These are phyloP conservation scores for Sipha flava DNA, from an alignment of 1,140 invertebrate genomes.

Conservation along the genomic window DNA sequence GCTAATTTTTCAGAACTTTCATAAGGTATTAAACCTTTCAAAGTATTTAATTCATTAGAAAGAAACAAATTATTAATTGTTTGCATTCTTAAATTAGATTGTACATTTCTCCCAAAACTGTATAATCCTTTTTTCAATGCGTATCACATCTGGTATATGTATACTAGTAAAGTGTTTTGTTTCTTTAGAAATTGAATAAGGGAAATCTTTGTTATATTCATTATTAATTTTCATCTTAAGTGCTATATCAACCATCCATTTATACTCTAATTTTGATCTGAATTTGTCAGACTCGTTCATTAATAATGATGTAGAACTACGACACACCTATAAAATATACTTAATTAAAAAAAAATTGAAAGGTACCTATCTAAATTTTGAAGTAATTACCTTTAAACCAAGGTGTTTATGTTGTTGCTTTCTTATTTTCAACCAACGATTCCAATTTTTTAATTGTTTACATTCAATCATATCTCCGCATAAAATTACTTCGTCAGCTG, in stretches of 20 bases:
- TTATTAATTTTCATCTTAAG: neutral
- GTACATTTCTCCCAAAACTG: neutral
- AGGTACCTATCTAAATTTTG: neutral
- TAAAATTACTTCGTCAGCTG: neutral
- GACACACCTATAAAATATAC: neutral
- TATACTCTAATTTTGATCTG: slow-evolving; percentile 8
- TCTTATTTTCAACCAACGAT: slow-evolving; percentile 21
- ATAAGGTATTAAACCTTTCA: neutral
- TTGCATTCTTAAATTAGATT: neutral
- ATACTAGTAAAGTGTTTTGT: neutral
- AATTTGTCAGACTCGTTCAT: neutral
- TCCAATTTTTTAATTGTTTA: slow-evolving; percentile 4
- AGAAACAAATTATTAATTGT: neutral
- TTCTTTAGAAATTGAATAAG: neutral
- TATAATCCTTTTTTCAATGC: neutral
- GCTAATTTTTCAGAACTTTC: neutral
- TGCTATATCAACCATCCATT: neutral
- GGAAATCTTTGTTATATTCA: neutral
- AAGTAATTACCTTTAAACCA: slow-evolving; percentile 9
- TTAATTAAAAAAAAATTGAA: too few relatives aligned
- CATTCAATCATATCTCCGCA: neutral
- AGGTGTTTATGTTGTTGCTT: neutral
- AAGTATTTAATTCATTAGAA: neutral
- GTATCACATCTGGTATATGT: neutral
- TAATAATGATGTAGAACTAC: neutral